Base-by-base conservation (phyloP, 2,797 vertebrate genomes). In the Potorous gilbertii region DNA sequence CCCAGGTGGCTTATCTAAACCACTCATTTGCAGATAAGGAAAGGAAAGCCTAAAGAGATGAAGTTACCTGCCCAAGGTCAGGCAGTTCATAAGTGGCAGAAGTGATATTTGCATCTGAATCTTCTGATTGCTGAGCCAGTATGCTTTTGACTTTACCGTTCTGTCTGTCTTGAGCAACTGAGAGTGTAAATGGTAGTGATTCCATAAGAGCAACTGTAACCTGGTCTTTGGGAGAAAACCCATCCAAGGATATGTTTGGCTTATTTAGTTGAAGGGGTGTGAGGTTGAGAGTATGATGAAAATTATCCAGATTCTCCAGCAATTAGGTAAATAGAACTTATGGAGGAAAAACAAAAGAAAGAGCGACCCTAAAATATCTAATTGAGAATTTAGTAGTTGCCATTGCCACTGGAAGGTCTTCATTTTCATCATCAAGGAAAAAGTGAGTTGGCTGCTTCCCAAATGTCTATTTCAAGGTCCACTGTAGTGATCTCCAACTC, bases 101-200 rank as follows among this genome's bases (percentile, higher is more conserved):
- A n/a, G 34, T 66, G 62, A 14, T 4, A 66, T 66, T n/a, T 66
- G 14, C 24, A 34, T 16, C 34, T 18, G 89, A 18, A 87, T 16
- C 9, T 95, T 55, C 1, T 90, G 95, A 91, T 56, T 81, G 54
- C 18, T 94, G 56, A 95, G 21, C 1, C 28, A 56, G 90, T 29
- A 5, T 55, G 13, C 13, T 66, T 95, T 92, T 52, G 52, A 55
- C 55, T 46, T 93, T 2, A 91, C 28, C 0, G 28, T 11, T 5
- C 91, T 34, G 91, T 59, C 92, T 34, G 3, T 55, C 95, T 95
- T 52, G 50, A 40, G 28, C 52, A 66, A 66, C n/a, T 66, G 62
- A n/a, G 13, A n/a, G 34, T n/a, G 14, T 18, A 66, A n/a, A n/a
- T 29, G 4, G 34, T 66, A 13, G 34, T n/a, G 14, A 34, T 31